A percentile compares a stretch with the other conserved stretches of the same genome.
These are phyloP conservation scores for Dendrocincla tyrannina DNA, from an alignment of 2,797 vertebrate species.

Conservation along the genomic window DNA sequence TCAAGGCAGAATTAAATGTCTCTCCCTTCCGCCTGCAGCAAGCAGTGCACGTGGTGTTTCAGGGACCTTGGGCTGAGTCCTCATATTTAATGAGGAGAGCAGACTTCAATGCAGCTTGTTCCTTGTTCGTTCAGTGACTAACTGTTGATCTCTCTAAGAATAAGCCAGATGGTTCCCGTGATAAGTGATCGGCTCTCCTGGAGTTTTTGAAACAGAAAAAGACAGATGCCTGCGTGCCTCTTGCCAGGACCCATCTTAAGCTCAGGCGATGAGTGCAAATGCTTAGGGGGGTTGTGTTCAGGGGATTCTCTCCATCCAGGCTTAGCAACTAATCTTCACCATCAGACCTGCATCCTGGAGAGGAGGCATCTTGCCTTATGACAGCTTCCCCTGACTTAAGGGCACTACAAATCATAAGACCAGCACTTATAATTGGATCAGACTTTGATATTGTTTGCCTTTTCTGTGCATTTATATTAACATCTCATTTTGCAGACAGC, in stretches of 20 bases:
- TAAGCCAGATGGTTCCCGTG: slow-evolving; percentile 65
- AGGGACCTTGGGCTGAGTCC: slow-evolving; percentile 36
- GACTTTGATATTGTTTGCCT: neutral
- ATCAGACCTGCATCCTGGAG: neutral
- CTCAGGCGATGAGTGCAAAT: slow-evolving; percentile 20
- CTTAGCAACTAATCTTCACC: slow-evolving; percentile 28
- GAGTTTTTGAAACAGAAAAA: slow-evolving; percentile 67
- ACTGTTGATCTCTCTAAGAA: slow-evolving; percentile 67
- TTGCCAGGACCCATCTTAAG: slow-evolving; percentile 67
- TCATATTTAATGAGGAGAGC: slow-evolving; percentile 41
- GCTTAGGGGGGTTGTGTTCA: neutral
- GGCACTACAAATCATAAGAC: slow-evolving; percentile 5
- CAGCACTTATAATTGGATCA: slow-evolving; percentile 9
- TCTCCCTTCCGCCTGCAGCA: neutral
- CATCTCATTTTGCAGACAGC: slow-evolving; percentile 1
- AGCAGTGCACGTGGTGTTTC: neutral
- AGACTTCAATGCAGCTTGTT: slow-evolving; percentile 55
- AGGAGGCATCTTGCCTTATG: neutral
- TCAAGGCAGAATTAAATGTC: slow-evolving; percentile 27
- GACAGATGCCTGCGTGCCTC: slow-evolving; percentile 63
- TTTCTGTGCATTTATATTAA: slow-evolving; percentile 2
- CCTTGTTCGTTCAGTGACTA: slow-evolving; percentile 52
- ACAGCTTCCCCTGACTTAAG: neutral
- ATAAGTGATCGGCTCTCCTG: slow-evolving; percentile 69
- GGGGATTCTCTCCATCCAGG: slow-evolving; percentile 31